Percentiles rank a stretch among this genome's conserved stretches.
These are phyloP conservation scores for Charadrius vociferus DNA, from an alignment of 2,113 vertebrate genomes.

Conservation along the genomic window DNA sequence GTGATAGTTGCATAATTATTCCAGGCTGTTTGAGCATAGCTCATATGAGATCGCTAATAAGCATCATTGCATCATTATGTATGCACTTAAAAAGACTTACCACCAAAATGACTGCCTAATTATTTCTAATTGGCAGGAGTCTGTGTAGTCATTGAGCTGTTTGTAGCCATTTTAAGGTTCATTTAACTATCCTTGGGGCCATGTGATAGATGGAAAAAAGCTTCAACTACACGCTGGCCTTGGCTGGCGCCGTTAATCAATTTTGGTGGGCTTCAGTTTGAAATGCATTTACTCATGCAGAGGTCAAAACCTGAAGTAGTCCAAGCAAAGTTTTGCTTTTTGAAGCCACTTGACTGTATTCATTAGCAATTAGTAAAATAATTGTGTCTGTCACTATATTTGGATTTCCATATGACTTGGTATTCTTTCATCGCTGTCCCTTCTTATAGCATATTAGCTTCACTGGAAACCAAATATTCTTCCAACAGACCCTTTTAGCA, in stretches of 20 bases:
- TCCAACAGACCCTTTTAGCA: constrained; percentile 67
- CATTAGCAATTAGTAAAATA: constrained; percentile 88
- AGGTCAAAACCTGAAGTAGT: constrained; percentile 83
- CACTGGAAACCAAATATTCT: constrained; percentile 70
- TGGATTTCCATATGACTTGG: constrained; percentile 76
- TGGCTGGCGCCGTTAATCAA: constrained; percentile 82
- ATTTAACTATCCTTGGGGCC: constrained; percentile 92
- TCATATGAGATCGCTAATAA: constrained; percentile 93
- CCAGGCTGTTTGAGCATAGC: constrained; percentile 94
- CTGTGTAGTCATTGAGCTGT: constrained; percentile 96
- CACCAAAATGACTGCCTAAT: constrained; percentile 99
- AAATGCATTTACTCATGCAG: constrained; percentile 80
- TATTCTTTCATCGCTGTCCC: constrained; percentile 77
- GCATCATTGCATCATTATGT: constrained; percentile 98
- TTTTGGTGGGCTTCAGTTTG: constrained; percentile 80
- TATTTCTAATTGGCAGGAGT: constrained; percentile 99
- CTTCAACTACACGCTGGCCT: constrained; percentile 78
- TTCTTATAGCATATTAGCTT: constrained; percentile 66
- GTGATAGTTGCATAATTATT: constrained; percentile 99
- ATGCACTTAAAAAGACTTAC: constrained; percentile 99
- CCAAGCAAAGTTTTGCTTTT: constrained; percentile 82
- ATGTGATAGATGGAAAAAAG: constrained; percentile 82
- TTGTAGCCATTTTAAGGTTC: constrained; percentile 91
- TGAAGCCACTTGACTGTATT: constrained; percentile 83
- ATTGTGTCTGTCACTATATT: constrained; percentile 83